Percentiles rank a stretch among this genome's conserved stretches.
Evolutionary conservation across 2,888 invertebrate genomes (phyloP).

Genomic region (Rhingia campestris): DNA sequence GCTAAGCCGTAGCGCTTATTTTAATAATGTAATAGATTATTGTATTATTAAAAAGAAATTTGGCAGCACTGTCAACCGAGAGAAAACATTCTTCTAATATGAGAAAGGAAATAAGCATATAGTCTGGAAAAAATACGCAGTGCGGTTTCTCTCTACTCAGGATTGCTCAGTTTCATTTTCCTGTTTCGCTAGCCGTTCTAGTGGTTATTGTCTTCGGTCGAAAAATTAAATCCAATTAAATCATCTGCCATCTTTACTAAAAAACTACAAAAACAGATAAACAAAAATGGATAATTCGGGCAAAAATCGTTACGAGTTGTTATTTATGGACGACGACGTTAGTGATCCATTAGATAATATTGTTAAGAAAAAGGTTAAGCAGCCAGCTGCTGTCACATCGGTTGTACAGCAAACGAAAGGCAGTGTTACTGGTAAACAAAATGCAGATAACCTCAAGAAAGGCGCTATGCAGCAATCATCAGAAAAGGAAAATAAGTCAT

Average conservation of each 20-base stretch:
- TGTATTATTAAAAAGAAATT: too few relatives aligned
- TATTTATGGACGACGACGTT: conserved; percentile 83
- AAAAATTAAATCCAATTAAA: conserved; percentile 66
- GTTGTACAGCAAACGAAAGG: conserved; percentile 53
- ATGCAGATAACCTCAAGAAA: conserved; percentile 72
- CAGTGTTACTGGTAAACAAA: conserved; percentile 71
- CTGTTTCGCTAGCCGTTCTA: conserved; percentile 59
- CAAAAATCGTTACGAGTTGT: conserved; percentile 83
- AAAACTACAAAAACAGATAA: conserved; percentile 43
- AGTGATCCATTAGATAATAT: conserved; percentile 83
- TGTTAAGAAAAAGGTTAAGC: conserved; percentile 80
- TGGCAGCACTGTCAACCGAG: too few relatives aligned
- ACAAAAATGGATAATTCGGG: conserved; percentile 81
- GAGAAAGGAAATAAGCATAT: too few relatives aligned
- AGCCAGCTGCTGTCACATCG: conserved; percentile 74
- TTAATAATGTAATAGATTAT: too few relatives aligned
- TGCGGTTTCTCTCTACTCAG: conserved; percentile 26
- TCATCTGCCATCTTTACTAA: conserved; percentile 64
- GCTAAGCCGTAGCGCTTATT: too few relatives aligned
- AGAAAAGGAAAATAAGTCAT: conserved; percentile 82
- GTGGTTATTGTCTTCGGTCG: conserved; percentile 45
- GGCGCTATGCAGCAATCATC: conserved; percentile 74
- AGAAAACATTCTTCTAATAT: too few relatives aligned
- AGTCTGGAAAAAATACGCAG: background rate
- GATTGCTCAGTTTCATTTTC: conserved; percentile 61